Evolutionary conservation across 2,888 invertebrate genomes (phyloP).

Genomic region (Deladenus siricidicola): DNA sequence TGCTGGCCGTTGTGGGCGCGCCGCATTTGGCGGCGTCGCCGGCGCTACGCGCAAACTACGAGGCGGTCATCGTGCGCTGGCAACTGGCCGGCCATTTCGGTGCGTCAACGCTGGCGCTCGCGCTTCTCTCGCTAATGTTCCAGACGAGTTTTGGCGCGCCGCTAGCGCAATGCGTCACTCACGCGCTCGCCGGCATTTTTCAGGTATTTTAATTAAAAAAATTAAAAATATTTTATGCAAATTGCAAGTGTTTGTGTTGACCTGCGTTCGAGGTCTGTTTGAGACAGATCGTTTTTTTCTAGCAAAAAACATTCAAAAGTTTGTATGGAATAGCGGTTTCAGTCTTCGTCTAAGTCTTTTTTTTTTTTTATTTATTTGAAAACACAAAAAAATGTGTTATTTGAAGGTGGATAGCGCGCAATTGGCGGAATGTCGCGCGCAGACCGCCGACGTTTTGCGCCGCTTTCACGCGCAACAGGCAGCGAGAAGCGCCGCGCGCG

Average conservation of each 20-base stretch:
- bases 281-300: no score
- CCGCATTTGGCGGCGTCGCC: conserved; percentile 13
- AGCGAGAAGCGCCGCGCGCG: not conserved
- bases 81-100: conserved; percentile 9
- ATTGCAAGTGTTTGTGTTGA: not conserved
- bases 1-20: conserved; percentile 20
- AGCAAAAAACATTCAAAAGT: no score
- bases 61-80: conserved; percentile 9
- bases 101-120: conserved; percentile 14
- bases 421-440: not conserved
- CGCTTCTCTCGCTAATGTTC: conserved; percentile 15
- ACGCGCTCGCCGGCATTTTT: conserved; percentile 8
- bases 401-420: not conserved
- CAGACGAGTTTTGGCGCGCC: not conserved
- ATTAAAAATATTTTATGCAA: no score
- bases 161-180: conserved; percentile 7
- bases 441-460: not conserved
- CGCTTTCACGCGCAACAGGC: not conserved
- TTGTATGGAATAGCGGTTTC: no score
- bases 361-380: no score
- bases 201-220: conserved; percentile 5
- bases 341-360: no score
- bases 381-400: no score
- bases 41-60: conserved; percentile 8
- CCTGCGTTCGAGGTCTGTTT: no score